Conservation (phyloP, 2,113 vertebrate species). For the Mesembrinibis cayennensis region DNA sequence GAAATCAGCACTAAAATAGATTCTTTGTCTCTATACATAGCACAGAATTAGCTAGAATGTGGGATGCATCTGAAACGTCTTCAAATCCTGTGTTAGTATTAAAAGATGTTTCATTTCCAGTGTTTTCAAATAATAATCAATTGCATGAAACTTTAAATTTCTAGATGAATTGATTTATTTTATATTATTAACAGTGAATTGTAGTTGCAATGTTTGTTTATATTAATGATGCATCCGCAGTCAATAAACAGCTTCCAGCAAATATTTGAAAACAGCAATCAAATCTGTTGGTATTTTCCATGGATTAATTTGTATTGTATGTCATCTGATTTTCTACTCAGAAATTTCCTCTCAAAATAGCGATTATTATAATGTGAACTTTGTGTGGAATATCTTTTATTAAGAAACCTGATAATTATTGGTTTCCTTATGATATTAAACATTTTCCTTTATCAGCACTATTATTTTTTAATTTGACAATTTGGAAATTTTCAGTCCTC, state of each 20-base stretch:
- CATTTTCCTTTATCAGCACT: background rate
- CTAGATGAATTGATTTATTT: background rate
- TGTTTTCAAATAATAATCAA: background rate
- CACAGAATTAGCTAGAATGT: background rate
- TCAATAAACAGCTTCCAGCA: constrained; percentile 13
- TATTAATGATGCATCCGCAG: background rate
- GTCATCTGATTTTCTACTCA: background rate
- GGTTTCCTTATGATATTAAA: background rate
- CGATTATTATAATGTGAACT: background rate
- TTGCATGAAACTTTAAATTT: background rate
- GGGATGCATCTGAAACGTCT: background rate
- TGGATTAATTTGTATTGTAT: background rate
- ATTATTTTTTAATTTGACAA: background rate
- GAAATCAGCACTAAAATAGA: background rate
- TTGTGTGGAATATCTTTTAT: background rate
- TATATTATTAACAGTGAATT: background rate
- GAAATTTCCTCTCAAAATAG: background rate
- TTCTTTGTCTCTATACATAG: background rate
- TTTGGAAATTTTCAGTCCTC: background rate
- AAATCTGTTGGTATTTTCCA: background rate
- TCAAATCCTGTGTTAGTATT: background rate
- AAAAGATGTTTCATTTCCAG: background rate
- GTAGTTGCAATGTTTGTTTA: background rate
- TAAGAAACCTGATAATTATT: background rate
- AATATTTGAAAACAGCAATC: background rate